Conservation (phyloP, 2,797 vertebrate genomes). For the Steatocranus sp. region DNA sequence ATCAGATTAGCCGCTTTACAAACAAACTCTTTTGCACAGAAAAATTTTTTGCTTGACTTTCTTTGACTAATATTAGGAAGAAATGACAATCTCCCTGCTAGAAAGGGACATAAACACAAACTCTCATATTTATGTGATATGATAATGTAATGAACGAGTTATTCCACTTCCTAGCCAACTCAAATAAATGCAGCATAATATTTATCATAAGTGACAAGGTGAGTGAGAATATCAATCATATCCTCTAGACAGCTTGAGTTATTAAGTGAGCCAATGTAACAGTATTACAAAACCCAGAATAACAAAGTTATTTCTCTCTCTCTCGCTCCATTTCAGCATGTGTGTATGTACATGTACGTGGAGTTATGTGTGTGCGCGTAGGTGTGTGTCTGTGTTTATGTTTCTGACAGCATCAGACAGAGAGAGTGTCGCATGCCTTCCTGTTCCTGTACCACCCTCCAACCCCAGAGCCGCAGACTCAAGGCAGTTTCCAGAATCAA, state of each 20-base stretch:
- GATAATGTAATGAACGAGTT: slow-evolving; percentile 61
- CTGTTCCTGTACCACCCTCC: slow-evolving; percentile 84
- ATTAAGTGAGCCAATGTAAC: slow-evolving; percentile 76
- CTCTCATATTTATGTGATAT: slow-evolving; percentile 49
- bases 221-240: slow-evolving; percentile 74
- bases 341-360: background rate
- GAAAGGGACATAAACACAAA: slow-evolving; percentile 41
- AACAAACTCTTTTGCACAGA: background rate
- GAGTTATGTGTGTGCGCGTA: background rate
- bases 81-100: slow-evolving; percentile 9
- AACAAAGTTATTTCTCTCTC: slow-evolving; percentile 74
- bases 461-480: slow-evolving; percentile 91
- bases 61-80: slow-evolving; percentile 13
- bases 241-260: slow-evolving; percentile 69
- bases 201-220: slow-evolving; percentile 74
- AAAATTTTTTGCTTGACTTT: background rate
- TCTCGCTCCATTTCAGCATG: background rate
- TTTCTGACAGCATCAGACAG: slow-evolving; percentile 70
- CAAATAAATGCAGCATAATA: slow-evolving; percentile 56
- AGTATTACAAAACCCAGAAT: slow-evolving; percentile 70
- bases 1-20: background rate
- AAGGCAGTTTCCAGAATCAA: slow-evolving; percentile 96
- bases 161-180: slow-evolving; percentile 39
- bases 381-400: slow-evolving; percentile 46
- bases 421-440: slow-evolving; percentile 79